Evolutionary conservation across 2,888 invertebrate species (phyloP).

Genomic region (Polymixis flavicincta): DNA sequence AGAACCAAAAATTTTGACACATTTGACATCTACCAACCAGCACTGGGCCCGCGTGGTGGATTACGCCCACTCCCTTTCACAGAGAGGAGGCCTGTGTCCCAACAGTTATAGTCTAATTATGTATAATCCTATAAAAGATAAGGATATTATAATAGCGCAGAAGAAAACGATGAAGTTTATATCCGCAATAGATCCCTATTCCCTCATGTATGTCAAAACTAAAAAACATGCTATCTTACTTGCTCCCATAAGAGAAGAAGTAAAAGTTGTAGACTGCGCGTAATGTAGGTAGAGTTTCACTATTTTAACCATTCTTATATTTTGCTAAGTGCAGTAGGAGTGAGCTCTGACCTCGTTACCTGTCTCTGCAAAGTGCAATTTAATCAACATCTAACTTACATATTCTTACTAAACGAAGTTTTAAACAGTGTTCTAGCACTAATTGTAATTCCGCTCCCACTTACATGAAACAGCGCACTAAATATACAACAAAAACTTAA

Average conservation of each 20-base stretch:
- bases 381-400: constrained; percentile 53
- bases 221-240: background rate
- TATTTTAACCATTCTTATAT: constrained; percentile 31
- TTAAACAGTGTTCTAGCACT: constrained; percentile 38
- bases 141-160: background rate
- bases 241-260: constrained; percentile 1
- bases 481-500: constrained; percentile 44
- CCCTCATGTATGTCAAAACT: background rate
- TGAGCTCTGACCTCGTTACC: constrained; percentile 47
- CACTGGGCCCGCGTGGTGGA: too few relatives aligned
- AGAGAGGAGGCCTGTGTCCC: too few relatives aligned
- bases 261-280: background rate
- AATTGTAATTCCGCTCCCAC: constrained; percentile 33
- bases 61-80: too few relatives aligned
- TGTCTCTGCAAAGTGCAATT: constrained; percentile 47
- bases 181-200: background rate
- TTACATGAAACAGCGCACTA: constrained; percentile 25
- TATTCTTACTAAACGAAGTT: constrained; percentile 38
- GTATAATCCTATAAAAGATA: background rate
- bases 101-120: too few relatives aligned
- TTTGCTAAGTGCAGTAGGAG: constrained; percentile 12
- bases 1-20: too few relatives aligned
- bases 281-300: constrained; percentile 18
- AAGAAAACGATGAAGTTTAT: background rate
- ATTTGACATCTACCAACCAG: too few relatives aligned